Evolutionary conservation across 2,113 vertebrate genomes (phyloP).

Genomic region (Phalacrocorax aristotelis): DNA sequence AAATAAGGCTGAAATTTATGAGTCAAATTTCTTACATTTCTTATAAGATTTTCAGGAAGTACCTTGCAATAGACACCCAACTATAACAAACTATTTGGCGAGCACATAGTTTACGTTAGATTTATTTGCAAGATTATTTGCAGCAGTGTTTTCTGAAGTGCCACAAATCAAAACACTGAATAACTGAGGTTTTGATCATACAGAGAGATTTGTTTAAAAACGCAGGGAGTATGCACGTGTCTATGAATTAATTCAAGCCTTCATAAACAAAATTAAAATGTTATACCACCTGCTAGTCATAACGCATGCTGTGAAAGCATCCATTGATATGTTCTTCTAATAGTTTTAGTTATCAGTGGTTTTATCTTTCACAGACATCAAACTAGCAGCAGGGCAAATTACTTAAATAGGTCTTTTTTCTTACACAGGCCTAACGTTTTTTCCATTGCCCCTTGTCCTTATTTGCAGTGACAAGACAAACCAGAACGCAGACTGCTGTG

Average conservation of each 20-base stretch:
- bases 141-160: background rate
- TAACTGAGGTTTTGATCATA: background rate
- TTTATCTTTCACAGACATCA: background rate
- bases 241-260: conserved; percentile 7
- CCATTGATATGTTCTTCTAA: background rate
- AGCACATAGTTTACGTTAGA: background rate
- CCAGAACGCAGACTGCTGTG: background rate
- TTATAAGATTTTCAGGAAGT: background rate
- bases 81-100: background rate
- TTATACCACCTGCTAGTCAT: conserved; percentile 1
- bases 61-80: background rate
- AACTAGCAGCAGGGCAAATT: background rate
- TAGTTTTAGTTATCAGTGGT: background rate
- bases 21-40: background rate
- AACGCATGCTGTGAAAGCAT: conserved; percentile 2
- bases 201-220: background rate
- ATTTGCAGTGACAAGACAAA: background rate
- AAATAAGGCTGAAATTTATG: background rate
- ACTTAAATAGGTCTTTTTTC: background rate
- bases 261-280: conserved; percentile 25
- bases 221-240: accelerated
- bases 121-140: background rate
- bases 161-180: conserved; percentile 8
- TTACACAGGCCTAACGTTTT: background rate
- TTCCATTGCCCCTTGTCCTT: background rate